Evolutionary conservation across 1,140 invertebrate species (phyloP), one percentile per base, ranked within the genome.

Genomic region (Apocrypta bakeri): DNA sequence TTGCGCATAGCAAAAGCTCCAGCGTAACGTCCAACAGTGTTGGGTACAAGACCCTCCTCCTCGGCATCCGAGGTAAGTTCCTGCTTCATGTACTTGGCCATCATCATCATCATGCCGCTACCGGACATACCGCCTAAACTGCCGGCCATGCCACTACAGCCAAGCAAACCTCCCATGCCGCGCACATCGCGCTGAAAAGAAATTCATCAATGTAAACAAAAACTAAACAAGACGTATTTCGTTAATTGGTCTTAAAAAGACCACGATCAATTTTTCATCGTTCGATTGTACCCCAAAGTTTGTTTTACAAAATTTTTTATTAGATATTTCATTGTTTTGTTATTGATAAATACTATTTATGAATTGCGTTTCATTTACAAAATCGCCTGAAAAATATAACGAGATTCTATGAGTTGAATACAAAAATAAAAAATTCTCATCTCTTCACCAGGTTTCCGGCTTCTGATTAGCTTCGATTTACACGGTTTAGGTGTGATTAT

Each of bases 1-100:
- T 97, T 97, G 90, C 96, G 95, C 93, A 97, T 96, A 25, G 95
- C 94, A 77, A 79, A 83, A 25, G 82, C 61, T 14, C 82, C 82
- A 64, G 89, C 87, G 78, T 91, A 89, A 74, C 91, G 88, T 48
- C 87, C 87, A 31, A 89, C 84, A 80, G 89, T 86, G 84, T 86
- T 87, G 78, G 91, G 91, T 81, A 90, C 90, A n/a, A 91, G 83
- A 73, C 90, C 87, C 85, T 92, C 91, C 85, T 92, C 91, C 86
- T 92, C 91, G 74, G 90, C 90, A 81, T 92, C 91, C 66, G 91
- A 92, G 75, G 90, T 85, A 81, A 91, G 84, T 85, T 92, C 91
- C 87, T 92, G 91, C 84, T 92, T 92, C 90, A 92, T 90, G 82
- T 89, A 90, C 78, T 92, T 92, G 79, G 90, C 89, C 91, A 92